Base-by-base conservation (phyloP, 1,140 invertebrate species). In the Habropoda laboriosa region DNA sequence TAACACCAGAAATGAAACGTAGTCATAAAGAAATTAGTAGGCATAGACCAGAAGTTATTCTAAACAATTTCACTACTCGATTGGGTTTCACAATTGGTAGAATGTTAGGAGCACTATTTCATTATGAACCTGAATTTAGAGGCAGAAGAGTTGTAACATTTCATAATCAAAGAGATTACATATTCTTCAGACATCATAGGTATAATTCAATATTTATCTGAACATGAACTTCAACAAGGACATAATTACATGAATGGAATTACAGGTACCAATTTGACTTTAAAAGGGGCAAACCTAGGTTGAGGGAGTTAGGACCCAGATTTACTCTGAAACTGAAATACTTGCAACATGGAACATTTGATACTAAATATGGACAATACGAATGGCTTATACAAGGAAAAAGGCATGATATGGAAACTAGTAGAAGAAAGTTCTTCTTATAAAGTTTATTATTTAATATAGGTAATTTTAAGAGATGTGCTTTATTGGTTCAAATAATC, bases 161-260 rank as follows among this genome's bases (percentile, higher is more conserved):
- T 91, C 99, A 99, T 92, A 99, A 99, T 94, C 99, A 99, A 91
- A 94, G 99, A 79, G 99, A 99, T 94, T 99, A 98, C 88, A 98
- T 99, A 88, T 99, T 99, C 93, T 99, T 99, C 89, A 95, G 99
- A 70, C 98, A 99, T 93, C 99, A 99, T 92, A 96, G 98, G 97
- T 98, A 53, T 40, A 21, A 40, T 47, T 49, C 35, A 21, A n/a
- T 10, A 1, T 21, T 51, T 30, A 60, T 51, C 3, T 35, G 3
- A 45, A 1, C 55, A 24, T 32, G 3, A n/a, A n/a, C 53, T 78
- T 27, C n/a, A 73, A 38, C 4, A 21, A 2, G 27, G 38, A 55
- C 61, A 18, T 10, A 61, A 63, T 42, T 53, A 70, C 1, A 61
- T 51, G 35, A 64, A 77, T 60, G 7, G 60, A 40, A 77, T 91